phyloP scores from a whole-genome alignment of 2,113 vertebrate genomes.

The Pollimyrus isidori region DNA sequence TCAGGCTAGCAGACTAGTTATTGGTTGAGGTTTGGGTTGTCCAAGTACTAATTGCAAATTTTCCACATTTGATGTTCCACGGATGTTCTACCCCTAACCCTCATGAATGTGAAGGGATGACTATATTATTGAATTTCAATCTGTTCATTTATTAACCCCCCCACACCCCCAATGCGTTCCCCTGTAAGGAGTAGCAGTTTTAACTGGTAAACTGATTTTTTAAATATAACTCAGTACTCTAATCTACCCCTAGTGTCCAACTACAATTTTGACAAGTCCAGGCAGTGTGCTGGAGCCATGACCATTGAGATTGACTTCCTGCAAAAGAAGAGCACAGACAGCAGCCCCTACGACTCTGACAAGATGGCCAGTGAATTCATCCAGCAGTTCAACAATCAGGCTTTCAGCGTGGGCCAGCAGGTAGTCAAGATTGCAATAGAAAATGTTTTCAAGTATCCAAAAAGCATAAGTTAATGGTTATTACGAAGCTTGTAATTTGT shows the following conservation, averaged over 20 bases:
- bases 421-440: constrained; percentile 42
- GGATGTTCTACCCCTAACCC: background rate
- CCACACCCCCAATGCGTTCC: background rate
- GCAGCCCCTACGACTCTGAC: constrained; percentile 90
- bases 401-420: constrained; percentile 88
- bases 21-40: background rate
- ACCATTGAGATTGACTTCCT: constrained; percentile 96
- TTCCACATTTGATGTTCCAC: background rate
- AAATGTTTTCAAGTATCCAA: background rate
- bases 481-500: background rate
- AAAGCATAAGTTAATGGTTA: background rate
- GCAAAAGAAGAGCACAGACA: constrained; percentile 92
- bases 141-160: background rate
- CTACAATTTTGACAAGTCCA: constrained; percentile 93
- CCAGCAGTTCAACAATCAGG: constrained; percentile 95
- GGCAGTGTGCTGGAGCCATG: constrained; percentile 89
- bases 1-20: background rate
- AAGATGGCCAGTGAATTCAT: constrained; percentile 96
- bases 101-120: background rate
- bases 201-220: background rate
- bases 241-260: constrained; percentile 61
- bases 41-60: background rate
- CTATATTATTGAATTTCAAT: background rate
- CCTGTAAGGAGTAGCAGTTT: background rate
- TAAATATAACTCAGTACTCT: background rate